These are phyloP conservation scores for Corythornis vintsioides DNA, from an alignment of 2,113 vertebrate species.

Conservation along the genomic window DNA sequence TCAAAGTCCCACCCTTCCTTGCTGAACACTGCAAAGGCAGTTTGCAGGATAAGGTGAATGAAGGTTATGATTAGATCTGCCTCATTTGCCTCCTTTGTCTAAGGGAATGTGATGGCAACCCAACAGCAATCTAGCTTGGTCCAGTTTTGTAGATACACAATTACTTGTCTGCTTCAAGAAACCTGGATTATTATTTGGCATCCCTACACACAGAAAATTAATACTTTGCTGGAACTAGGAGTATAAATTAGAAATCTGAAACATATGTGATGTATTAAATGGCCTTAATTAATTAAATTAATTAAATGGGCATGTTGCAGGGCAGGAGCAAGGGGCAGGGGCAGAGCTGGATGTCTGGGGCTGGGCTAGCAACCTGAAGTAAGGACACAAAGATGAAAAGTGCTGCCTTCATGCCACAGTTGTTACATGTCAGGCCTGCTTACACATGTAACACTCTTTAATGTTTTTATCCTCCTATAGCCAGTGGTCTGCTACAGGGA, in stretches of 20 bases:
- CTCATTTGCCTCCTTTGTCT: background rate
- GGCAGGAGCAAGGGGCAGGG: background rate
- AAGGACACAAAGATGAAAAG: background rate
- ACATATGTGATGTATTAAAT: fast-evolving
- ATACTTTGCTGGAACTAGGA: background rate
- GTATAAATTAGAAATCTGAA: background rate
- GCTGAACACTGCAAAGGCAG: background rate
- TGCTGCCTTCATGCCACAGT: background rate
- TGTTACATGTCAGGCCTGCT: background rate
- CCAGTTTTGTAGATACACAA: background rate
- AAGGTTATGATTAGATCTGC: background rate
- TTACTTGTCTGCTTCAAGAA: background rate
- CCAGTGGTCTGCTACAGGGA: background rate
- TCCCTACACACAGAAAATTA: background rate
- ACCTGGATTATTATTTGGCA: background rate
- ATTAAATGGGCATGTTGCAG: background rate
- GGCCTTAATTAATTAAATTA: too few relatives aligned
- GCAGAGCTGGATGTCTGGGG: background rate
- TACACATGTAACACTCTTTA: background rate
- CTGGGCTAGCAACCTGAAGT: background rate
- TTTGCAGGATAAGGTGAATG: background rate
- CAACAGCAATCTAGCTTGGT: background rate
- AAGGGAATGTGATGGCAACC: background rate
- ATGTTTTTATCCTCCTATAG: background rate
- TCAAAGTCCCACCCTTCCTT: background rate